A percentile compares a stretch with the other conserved stretches of the same genome.
These are phyloP conservation scores for Dione vanillae DNA, from an alignment of 2,888 invertebrate genomes.

Conservation along the genomic window DNA sequence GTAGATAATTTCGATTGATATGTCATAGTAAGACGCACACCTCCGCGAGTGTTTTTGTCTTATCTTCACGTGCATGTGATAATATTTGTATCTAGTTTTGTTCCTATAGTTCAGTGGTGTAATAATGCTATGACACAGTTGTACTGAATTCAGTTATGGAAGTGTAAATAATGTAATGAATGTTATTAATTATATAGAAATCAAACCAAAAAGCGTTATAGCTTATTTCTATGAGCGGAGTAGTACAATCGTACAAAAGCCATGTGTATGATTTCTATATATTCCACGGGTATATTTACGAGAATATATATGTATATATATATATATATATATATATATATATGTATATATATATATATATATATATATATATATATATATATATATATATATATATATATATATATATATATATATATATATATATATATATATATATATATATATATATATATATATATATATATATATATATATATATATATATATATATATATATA, in stretches of 20 bases:
- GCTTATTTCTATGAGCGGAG: too few species aligned
- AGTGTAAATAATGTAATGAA: background rate
- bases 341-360: too few species aligned
- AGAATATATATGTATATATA: too few species aligned
- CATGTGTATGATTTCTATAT: too few species aligned
- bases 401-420: background rate
- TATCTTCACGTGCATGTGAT: background rate
- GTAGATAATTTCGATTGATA: background rate
- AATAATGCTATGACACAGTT: background rate
- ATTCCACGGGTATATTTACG: too few species aligned
- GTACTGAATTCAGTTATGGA: background rate
- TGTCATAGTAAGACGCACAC: background rate
- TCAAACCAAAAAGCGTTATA: too few species aligned
- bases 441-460: background rate
- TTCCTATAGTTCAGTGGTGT: background rate
- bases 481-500: too few species aligned
- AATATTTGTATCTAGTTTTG: background rate
- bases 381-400: too few species aligned
- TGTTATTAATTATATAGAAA: too few species aligned
- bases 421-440: background rate
- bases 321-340: too few species aligned
- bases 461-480: background rate
- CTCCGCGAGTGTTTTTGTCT: conserved; percentile 6
- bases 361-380: too few species aligned
- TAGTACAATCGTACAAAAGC: too few species aligned